These are phyloP conservation scores for Drosophila lutescens DNA, from an alignment of 2,888 invertebrate genomes.

Conservation along the genomic window DNA sequence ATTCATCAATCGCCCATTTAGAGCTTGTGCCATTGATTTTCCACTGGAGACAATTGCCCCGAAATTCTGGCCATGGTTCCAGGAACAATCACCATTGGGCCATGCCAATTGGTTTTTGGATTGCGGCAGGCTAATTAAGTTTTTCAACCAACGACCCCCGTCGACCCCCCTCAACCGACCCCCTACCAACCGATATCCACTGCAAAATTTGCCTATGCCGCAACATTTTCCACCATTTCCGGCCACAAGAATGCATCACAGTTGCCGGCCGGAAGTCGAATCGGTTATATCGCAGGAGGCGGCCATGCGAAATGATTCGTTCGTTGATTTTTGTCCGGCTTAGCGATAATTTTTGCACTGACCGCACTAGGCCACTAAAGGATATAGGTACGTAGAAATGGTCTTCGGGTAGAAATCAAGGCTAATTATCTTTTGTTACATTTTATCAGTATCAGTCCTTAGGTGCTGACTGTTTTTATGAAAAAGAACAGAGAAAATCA, in stretches of 20 bases:
- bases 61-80: slow-evolving; percentile 19
- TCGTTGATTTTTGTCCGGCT: slow-evolving; percentile 1
- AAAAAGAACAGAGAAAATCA: too few relatives aligned
- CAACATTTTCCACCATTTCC: slow-evolving; percentile 32
- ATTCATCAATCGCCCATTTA: slow-evolving; percentile 5
- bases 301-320: slow-evolving; percentile 15
- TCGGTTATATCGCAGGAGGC: slow-evolving; percentile 9
- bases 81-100: slow-evolving; percentile 17
- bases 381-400: background rate
- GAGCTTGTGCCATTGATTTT: slow-evolving; percentile 38
- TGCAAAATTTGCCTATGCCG: slow-evolving; percentile 4
- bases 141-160: slow-evolving; percentile 1
- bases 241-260: slow-evolving; percentile 26
- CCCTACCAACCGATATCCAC: background rate
- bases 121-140: slow-evolving; percentile 41
- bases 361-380: background rate
- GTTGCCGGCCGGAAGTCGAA: slow-evolving; percentile 18
- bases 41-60: slow-evolving; percentile 18
- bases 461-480: too few relatives aligned
- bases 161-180: background rate
- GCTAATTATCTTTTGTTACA: background rate
- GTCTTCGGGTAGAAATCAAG: background rate
- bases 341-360: slow-evolving; percentile 19
- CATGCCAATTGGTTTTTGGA: slow-evolving; percentile 45
- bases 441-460: background rate